These are phyloP conservation scores for Zaprionus obscuricornis DNA, from an alignment of 2,888 invertebrate genomes.

Conservation along the genomic window DNA sequence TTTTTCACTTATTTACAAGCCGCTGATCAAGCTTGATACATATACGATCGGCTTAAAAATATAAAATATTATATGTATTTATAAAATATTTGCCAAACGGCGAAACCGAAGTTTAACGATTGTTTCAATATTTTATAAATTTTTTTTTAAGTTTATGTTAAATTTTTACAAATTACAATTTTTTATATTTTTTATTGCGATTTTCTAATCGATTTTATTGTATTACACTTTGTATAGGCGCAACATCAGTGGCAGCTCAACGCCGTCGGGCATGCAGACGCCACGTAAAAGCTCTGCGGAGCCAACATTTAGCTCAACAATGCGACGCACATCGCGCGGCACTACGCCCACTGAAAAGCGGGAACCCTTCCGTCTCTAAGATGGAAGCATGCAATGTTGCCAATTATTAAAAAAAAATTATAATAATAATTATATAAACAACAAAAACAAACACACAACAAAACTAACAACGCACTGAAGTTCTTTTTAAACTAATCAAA, in stretches of 20 bases:
- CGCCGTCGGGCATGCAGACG: constrained; percentile 83
- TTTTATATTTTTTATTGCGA: neutral
- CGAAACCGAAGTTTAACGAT: too few species aligned
- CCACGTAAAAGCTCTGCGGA: constrained; percentile 83
- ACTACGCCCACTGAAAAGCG: constrained; percentile 84
- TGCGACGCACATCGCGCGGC: constrained; percentile 82
- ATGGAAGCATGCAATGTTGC: constrained; percentile 40
- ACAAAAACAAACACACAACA: constrained; percentile 33
- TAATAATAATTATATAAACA: constrained; percentile 14
- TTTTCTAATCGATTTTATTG: constrained; percentile 14
- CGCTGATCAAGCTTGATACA: too few species aligned
- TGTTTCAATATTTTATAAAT: too few species aligned
- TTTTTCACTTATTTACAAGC: too few species aligned
- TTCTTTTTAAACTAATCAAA: constrained; percentile 58
- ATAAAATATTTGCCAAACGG: too few species aligned
- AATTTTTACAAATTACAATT: constrained; percentile 14
- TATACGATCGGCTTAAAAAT: too few species aligned
- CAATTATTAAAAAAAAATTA: constrained; percentile 43
- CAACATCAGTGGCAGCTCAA: constrained; percentile 83
- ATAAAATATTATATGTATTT: too few species aligned
- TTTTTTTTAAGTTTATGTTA: constrained; percentile 27
- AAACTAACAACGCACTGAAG: constrained; percentile 68
- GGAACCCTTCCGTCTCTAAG: constrained; percentile 90
- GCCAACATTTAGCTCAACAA: constrained; percentile 80
- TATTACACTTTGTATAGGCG: constrained; percentile 62